phyloP scores from a whole-genome alignment of 2,113 vertebrate genomes.

The Cottus gobio region DNA sequence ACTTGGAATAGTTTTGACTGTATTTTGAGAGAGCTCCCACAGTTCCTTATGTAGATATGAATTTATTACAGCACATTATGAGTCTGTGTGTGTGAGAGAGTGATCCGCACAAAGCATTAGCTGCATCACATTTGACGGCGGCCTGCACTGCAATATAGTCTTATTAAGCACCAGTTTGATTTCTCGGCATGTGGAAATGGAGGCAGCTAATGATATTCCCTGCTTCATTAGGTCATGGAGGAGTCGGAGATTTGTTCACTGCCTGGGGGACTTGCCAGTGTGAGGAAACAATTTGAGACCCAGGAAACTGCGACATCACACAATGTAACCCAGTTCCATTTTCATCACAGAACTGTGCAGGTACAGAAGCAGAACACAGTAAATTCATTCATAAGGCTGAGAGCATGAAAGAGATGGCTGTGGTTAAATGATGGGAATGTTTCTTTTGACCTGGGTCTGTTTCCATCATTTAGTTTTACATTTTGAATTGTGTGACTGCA shows the following conservation, averaged over 20 bases:
- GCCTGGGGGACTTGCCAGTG: slow-evolving; percentile 90
- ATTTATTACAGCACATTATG: slow-evolving; percentile 2
- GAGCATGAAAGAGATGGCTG: slow-evolving; percentile 42
- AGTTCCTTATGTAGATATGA: slow-evolving; percentile 20
- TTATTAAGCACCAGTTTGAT: slow-evolving; percentile 57
- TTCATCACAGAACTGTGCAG: slow-evolving; percentile 87
- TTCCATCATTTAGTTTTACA: slow-evolving; percentile 30
- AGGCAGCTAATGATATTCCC: slow-evolving; percentile 76
- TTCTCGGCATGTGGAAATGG: slow-evolving; percentile 61
- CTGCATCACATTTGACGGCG: background rate
- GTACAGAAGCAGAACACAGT: slow-evolving; percentile 77
- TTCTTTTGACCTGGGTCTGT: slow-evolving; percentile 4
- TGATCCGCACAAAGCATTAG: slow-evolving; percentile 15
- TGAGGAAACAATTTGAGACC: slow-evolving; percentile 93
- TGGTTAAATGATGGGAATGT: background rate
- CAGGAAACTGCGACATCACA: slow-evolving; percentile 82
- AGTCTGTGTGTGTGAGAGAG: slow-evolving; percentile 12
- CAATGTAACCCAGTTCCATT: slow-evolving; percentile 86
- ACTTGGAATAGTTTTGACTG: slow-evolving; percentile 25
- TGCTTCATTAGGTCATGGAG: slow-evolving; percentile 87
- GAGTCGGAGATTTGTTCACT: slow-evolving; percentile 88
- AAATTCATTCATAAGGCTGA: slow-evolving; percentile 15
- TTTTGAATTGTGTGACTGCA: slow-evolving; percentile 37
- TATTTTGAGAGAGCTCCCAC: slow-evolving; percentile 34
- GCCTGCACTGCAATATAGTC: slow-evolving; percentile 32